Evolutionary conservation across 1,140 invertebrate species (phyloP).

Genomic region (Neodiprion lecontei): DNA sequence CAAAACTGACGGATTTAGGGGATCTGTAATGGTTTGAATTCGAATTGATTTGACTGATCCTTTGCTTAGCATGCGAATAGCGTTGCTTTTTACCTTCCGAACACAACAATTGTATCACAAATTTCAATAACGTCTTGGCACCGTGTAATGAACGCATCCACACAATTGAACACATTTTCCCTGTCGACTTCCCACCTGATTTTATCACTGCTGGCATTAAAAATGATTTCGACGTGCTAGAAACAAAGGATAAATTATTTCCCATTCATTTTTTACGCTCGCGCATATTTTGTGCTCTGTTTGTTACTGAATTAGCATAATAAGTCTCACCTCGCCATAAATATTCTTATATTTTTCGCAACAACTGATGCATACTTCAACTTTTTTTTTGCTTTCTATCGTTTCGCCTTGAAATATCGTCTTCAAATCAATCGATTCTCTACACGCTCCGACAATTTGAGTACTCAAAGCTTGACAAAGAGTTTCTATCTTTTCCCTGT

Average conservation of each 20-base stretch:
- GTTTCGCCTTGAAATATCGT: constrained; percentile 72
- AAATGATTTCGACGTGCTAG: constrained; percentile 41
- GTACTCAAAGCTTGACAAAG: constrained; percentile 82
- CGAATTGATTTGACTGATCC: constrained; percentile 6
- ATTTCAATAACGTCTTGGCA: constrained; percentile 87
- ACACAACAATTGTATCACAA: constrained; percentile 76
- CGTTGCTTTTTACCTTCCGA: constrained; percentile 65
- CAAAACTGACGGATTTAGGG: constrained; percentile 57
- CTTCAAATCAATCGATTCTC: constrained; percentile 73
- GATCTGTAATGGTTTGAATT: constrained; percentile 43
- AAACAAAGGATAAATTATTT: constrained; percentile 13
- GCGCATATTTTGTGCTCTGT: background rate
- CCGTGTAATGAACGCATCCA: constrained; percentile 85
- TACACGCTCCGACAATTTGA: constrained; percentile 81
- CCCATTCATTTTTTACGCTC: constrained; percentile 25
- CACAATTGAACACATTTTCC: constrained; percentile 81
- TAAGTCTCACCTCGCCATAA: constrained; percentile 65
- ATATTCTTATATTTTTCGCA: constrained; percentile 78
- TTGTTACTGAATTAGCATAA: background rate
- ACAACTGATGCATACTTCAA: constrained; percentile 77
- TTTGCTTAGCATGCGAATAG: constrained; percentile 22
- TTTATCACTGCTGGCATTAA: constrained; percentile 45
- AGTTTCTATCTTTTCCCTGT: constrained; percentile 70
- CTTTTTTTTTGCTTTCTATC: constrained; percentile 70
- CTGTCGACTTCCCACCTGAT: constrained; percentile 75